Conservation (phyloP, 2,888 invertebrate genomes). For the Capitulum mitella region DNA sequence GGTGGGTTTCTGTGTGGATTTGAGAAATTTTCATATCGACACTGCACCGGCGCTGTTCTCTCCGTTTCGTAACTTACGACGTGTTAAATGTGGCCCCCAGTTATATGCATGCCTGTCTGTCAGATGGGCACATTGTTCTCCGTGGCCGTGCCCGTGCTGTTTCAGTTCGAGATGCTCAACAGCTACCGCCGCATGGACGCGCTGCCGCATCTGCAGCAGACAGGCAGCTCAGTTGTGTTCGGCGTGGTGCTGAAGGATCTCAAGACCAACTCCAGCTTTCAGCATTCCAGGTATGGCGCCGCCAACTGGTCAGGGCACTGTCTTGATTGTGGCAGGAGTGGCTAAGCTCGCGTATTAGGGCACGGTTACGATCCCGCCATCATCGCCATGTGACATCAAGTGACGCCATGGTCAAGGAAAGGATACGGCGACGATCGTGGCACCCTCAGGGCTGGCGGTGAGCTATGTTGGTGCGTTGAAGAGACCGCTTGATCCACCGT, state of each 20-base stretch:
- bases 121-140: background rate
- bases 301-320: too few species aligned
- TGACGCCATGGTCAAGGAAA: too few species aligned
- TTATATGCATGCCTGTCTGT: background rate
- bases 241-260: background rate
- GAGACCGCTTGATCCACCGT: too few species aligned
- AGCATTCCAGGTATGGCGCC: background rate
- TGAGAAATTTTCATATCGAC: too few species aligned
- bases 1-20: too few species aligned
- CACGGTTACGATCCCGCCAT: background rate
- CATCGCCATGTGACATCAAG: too few species aligned
- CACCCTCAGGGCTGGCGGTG: too few species aligned
- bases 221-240: background rate
- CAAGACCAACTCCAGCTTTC: background rate
- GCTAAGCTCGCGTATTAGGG: background rate
- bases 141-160: background rate
- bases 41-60: background rate
- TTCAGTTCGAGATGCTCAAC: background rate
- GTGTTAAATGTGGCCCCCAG: background rate
- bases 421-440: too few species aligned
- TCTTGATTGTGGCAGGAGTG: too few species aligned
- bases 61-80: background rate
- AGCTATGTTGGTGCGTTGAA: too few species aligned
- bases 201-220: slow-evolving; percentile 17
- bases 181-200: background rate